Base-by-base conservation (phyloP, 2,113 vertebrate species). In the Phalacrocorax aristotelis region DNA sequence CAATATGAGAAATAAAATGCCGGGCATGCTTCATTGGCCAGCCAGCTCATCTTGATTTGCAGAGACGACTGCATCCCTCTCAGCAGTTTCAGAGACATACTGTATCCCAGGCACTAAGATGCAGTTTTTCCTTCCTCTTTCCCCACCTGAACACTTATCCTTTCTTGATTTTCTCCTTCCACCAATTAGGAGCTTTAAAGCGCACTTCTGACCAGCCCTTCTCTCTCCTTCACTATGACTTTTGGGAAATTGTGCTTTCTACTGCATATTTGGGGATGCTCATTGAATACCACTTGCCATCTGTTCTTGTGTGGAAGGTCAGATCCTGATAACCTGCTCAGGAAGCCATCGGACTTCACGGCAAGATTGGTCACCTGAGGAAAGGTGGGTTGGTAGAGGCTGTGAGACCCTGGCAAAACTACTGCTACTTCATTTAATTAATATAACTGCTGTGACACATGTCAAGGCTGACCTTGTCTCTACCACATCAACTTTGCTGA, bases 1-100 rank as follows among this genome's bases (percentile, higher is more conserved):
- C 98, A 98, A 97, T 98, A 97, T 97, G 95, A 98, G 97, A 98
- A 98, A 97, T 97, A 97, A 98, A 98, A 98, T 93, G 92, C 92
- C 0, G 34, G 98, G 91, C 97, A 97, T 94, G 97, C 98, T 98
- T 95, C 94, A 97, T 98, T 97, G 96, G 95, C 93, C 97, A 96
- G 96, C 90, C 60, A 97, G 96, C 94, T 96, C 96, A 98, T 98
- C 97, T 97, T 97, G 97, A 97, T 97, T 97, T 91, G 74, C 92
- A 93, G 97, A 97, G 95, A 97, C 55, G 96, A 93, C 97, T 95
- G 96, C 97, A 95, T 96, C 87, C 95, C 92, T 97, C 95, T 97
- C 93, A 95, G 88, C 96, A 93, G 80, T 84, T 96, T 94, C 92
- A 91, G 81, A 97, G 81, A 86, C 8, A 11, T 75, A 93, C 87